These are phyloP conservation scores for Palythoa grandis DNA, from an alignment of 92 coral and sea anemone genomes.

Conservation along the genomic window DNA sequence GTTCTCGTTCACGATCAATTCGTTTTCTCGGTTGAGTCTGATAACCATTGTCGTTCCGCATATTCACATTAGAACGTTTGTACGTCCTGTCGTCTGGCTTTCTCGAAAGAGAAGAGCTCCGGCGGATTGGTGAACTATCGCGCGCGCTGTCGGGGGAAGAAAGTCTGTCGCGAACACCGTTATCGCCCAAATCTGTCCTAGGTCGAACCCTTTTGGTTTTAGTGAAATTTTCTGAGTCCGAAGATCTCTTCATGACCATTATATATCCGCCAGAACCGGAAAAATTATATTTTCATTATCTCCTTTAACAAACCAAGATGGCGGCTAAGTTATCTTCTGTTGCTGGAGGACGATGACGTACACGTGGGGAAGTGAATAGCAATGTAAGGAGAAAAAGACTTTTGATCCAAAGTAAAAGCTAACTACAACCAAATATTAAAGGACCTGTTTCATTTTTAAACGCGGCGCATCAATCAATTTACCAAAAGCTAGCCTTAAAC, in stretches of 20 bases:
- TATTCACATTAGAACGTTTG: constrained; percentile 87
- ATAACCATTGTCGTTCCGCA: constrained; percentile 94
- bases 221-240: constrained; percentile 96
- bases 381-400: constrained; percentile 42
- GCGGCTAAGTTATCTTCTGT: constrained; percentile 73
- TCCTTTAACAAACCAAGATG: constrained; percentile 84
- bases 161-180: constrained; percentile 90
- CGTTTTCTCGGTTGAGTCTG: constrained; percentile 82
- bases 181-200: constrained; percentile 88
- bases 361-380: constrained; percentile 83
- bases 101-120: constrained; percentile 94
- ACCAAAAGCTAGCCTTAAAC: neutral
- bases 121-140: constrained; percentile 95
- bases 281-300: constrained; percentile 68
- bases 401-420: constrained; percentile 43
- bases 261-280: constrained; percentile 88
- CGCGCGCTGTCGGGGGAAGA: constrained; percentile 99
- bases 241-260: constrained; percentile 99
- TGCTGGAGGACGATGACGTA: constrained; percentile 84
- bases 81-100: constrained; percentile 90
- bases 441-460: neutral
- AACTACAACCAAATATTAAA: neutral
- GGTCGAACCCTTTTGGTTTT: constrained; percentile 95
- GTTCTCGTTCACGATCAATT: constrained; percentile 87
- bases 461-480: neutral